These are phyloP conservation scores for Tachysurus vachellii DNA, from an alignment of 2,113 vertebrate species.

Conservation along the genomic window DNA sequence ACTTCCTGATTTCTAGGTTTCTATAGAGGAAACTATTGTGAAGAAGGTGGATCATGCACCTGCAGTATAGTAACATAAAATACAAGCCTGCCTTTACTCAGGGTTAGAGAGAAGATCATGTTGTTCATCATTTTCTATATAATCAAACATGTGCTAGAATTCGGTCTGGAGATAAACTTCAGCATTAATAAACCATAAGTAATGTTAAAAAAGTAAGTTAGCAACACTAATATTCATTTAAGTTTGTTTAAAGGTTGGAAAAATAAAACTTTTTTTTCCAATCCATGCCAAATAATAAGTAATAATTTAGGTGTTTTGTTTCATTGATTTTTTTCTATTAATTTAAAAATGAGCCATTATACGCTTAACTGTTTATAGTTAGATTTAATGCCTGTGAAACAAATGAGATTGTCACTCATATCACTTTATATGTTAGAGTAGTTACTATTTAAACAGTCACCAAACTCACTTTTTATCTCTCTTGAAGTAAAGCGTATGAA, in stretches of 20 bases:
- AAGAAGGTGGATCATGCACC: not conserved
- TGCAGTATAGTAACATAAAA: not conserved
- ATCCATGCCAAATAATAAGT: not conserved
- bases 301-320: too few species aligned
- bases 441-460: not conserved
- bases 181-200: not conserved
- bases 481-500: not conserved
- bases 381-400: too few species aligned
- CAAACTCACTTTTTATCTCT: not conserved
- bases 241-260: not conserved
- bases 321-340: too few species aligned
- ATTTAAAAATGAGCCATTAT: too few species aligned
- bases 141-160: not conserved
- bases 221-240: not conserved
- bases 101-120: not conserved
- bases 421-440: not conserved
- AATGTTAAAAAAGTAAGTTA: not conserved
- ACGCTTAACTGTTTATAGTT: too few species aligned
- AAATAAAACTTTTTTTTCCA: not conserved
- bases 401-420: too few species aligned
- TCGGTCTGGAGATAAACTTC: not conserved
- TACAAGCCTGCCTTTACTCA: not conserved
- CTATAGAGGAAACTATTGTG: not conserved
- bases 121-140: not conserved
- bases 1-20: not conserved